Percentiles rank a stretch among this genome's conserved stretches.
phyloP scores from a whole-genome alignment of 2,113 vertebrate genomes.

The Vidua macroura region DNA sequence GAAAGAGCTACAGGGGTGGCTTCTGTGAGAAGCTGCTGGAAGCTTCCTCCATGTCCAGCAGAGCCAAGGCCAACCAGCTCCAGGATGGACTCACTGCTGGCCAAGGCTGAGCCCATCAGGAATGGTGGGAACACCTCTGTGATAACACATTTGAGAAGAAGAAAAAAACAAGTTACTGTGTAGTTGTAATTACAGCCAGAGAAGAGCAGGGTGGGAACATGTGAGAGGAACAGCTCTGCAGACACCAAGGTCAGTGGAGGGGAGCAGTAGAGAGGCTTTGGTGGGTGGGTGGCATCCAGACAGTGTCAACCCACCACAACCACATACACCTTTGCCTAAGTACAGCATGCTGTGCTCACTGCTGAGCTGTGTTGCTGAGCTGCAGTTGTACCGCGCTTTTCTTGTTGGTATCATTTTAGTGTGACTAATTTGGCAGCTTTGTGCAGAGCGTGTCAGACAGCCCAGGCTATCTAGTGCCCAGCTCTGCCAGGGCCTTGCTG shows the following conservation, averaged over 20 bases:
- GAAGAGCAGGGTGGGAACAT: neutral
- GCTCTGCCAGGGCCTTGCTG: neutral
- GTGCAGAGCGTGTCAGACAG: neutral
- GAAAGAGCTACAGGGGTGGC: neutral
- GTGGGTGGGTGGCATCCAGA: neutral
- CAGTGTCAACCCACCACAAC: neutral
- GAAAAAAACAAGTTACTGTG: neutral
- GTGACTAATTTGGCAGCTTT: neutral
- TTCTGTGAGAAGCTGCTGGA: neutral
- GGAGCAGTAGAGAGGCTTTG: neutral
- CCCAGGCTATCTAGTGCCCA: neutral
- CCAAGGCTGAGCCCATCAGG: neutral
- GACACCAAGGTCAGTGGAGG: neutral
- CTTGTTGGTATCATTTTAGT: neutral
- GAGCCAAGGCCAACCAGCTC: neutral
- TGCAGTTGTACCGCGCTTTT: neutral
- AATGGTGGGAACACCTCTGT: neutral
- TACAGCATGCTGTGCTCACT: neutral
- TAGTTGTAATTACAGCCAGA: neutral
- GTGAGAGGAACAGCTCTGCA: neutral
- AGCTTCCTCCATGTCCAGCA: neutral
- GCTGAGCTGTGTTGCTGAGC: neutral
- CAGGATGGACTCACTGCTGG: neutral
- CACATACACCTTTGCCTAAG: fast-evolving
- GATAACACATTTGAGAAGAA: neutral